Base-by-base conservation (phyloP, 1,140 invertebrate species). In the Pseudomyrmex flavicornis region DNA sequence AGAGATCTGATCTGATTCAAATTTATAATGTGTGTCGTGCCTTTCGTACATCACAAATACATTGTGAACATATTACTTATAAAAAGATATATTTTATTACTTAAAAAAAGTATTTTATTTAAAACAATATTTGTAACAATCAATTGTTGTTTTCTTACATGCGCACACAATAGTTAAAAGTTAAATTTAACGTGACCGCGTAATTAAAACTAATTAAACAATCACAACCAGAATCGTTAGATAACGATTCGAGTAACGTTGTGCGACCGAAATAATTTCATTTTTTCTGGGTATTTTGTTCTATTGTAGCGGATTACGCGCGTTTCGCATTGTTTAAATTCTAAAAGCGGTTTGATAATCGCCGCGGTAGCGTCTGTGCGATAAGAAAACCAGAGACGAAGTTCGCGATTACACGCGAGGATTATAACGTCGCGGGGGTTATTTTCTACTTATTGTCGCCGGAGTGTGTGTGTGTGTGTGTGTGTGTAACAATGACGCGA, bases 251-350 rank as follows among this genome's bases (percentile, higher is more conserved):
- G 12, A 35, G n/a, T 54, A 54, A 74, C 13, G n/a, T 10, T 8
- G 2, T 3, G 3, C 3, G 2, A 17, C 22, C 5, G 50, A 66
- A 77, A 68, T 77, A 56, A 77, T 56, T 68, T 5, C 4, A 2
- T 76, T 66, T 76, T n/a, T 54, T 12, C n/a, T 0, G 44, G 44
- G 12, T 2, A 12, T 26, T 2, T 65, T 35, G 5, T 7, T 35
- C n/a, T 13, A 76, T 76, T 76, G 74, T 75, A 2, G 0, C 54
- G 12, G 2, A 17, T 0, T 76, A 65, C 22, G 62, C n/a, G 15
- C 48, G 12, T 54, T 8, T 74, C 20, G 35, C 35, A 73, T 73
- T 73, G 59, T 76, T 4, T 54, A 52, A 35, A 75, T 63, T 8
- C 7, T 63, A 7, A 4, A 2, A 5, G 10, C 5, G 61, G n/a